Percentiles rank a stretch among this genome's conserved stretches.
Conservation (phyloP, 2,797 vertebrate genomes). For the Gadopsis marmoratus region DNA sequence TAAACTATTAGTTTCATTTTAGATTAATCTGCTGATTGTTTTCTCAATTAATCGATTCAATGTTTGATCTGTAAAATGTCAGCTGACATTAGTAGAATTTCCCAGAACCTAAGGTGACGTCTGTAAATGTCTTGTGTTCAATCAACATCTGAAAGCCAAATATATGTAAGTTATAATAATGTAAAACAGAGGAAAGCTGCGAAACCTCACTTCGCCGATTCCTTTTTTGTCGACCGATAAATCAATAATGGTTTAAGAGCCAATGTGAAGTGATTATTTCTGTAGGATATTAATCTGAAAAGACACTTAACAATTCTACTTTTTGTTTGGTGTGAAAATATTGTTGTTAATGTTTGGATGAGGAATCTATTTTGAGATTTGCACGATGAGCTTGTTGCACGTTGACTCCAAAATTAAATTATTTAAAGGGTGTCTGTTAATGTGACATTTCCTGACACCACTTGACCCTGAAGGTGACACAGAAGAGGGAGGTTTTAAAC, state of each 20-base stretch:
- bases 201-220: neutral
- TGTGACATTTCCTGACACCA: conserved; percentile 4
- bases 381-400: too few relatives aligned
- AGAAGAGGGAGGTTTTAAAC: conserved; percentile 21
- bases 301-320: too few relatives aligned
- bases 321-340: neutral
- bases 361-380: neutral
- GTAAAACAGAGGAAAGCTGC: neutral
- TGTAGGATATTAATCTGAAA: too few relatives aligned
- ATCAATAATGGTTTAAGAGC: too few relatives aligned
- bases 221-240: neutral
- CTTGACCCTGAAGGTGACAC: conserved; percentile 40
- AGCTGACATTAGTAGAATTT: too few relatives aligned
- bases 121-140: neutral
- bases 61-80: neutral
- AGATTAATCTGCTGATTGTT: neutral
- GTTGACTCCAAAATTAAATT: neutral
- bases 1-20: neutral
- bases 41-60: neutral
- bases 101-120: neutral
- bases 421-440: neutral
- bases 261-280: neutral
- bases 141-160: neutral
- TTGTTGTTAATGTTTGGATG: neutral
- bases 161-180: neutral